Conservation (phyloP, 2,888 invertebrate genomes). For the Adelognathus sp. region DNA sequence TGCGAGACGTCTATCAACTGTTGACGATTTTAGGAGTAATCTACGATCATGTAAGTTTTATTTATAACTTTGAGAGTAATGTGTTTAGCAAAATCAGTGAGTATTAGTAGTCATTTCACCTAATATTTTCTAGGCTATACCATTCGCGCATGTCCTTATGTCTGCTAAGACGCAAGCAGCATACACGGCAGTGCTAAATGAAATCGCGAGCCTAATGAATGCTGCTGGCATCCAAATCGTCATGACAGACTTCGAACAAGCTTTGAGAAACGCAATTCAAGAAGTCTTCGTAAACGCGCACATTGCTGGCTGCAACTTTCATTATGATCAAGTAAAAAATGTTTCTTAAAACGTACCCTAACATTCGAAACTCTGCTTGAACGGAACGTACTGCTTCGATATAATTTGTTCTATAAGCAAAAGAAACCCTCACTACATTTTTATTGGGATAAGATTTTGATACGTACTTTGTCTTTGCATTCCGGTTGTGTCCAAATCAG, state of each 20-base stretch:
- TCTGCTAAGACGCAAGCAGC: background rate
- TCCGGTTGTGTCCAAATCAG: no score
- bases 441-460: no score
- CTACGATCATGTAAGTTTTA: conserved; percentile 25
- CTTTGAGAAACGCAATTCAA: conserved; percentile 15
- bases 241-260: conserved; percentile 20
- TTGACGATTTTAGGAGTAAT: conserved; percentile 21
- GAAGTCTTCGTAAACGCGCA: background rate
- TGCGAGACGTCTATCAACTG: conserved; percentile 13
- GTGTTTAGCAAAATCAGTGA: background rate
- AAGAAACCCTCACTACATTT: no score
- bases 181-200: background rate
- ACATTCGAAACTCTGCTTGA: no score
- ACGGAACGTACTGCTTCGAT: no score
- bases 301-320: conserved; percentile 20
- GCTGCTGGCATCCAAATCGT: background rate
- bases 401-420: no score
- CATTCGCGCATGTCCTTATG: conserved; percentile 18
- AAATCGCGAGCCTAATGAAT: background rate
- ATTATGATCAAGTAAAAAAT: conserved; percentile 30
- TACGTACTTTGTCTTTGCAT: no score
- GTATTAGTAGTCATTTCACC: background rate
- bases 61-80: background rate
- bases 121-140: conserved; percentile 6
- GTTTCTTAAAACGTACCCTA: no score